Percentiles rank a stretch among this genome's conserved stretches.
Conservation (phyloP, 2,113 vertebrate genomes). For the Pyxicephalus adspersus region DNA sequence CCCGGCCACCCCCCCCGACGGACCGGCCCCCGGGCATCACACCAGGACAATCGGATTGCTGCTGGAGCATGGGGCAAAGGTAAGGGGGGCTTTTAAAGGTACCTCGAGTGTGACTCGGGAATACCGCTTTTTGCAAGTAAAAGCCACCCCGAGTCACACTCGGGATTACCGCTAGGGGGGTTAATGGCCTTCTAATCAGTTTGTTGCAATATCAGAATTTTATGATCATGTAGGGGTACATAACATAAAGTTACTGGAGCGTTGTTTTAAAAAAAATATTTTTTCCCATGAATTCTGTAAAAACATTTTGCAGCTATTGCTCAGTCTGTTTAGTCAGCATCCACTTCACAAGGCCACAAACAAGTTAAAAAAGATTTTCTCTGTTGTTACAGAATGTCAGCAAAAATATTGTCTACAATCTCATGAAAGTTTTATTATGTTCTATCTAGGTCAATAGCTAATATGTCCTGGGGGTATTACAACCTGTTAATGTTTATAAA, state of each 20-base stretch:
- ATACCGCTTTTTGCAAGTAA: no score
- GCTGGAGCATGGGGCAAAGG: no score
- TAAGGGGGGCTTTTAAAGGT: no score
- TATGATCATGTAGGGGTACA: no score
- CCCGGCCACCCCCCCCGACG: no score
- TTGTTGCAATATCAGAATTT: no score
- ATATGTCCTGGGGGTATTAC: not conserved
- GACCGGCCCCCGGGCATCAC: no score
- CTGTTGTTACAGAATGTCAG: not conserved
- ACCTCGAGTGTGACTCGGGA: no score
- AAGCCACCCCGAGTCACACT: no score
- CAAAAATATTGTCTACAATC: not conserved
- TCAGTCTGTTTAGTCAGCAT: not conserved
- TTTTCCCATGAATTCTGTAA: not conserved
- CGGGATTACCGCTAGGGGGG: no score
- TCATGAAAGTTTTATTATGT: slow-evolving; percentile 19
- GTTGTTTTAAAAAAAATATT: not conserved
- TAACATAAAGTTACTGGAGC: not conserved
- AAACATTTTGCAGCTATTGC: not conserved
- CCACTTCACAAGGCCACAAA: not conserved
- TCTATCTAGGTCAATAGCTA: not conserved
- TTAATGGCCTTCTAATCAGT: no score
- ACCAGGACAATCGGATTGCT: no score
- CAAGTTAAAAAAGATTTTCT: not conserved
- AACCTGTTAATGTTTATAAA: not conserved